A percentile compares a stretch with the other conserved stretches of the same genome.
Evolutionary conservation across 1,140 invertebrate species (phyloP).

Genomic region (Hesperophylax magnus): DNA sequence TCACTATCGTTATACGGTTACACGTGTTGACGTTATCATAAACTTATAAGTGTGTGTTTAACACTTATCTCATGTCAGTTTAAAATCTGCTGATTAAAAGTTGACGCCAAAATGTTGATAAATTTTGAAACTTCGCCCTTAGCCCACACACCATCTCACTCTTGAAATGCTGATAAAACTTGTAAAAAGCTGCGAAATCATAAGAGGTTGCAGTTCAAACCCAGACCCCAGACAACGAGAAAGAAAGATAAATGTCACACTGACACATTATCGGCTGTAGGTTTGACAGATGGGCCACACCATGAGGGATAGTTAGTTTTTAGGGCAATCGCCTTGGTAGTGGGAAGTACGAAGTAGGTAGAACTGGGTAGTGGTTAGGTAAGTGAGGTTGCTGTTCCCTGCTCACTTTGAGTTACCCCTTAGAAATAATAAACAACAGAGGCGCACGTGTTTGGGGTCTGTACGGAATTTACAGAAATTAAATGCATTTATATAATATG

Average conservation of each 20-base stretch:
- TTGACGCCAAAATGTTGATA: too few species aligned
- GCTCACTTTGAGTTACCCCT: not conserved
- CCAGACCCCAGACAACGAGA: not conserved
- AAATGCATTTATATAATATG: too few species aligned
- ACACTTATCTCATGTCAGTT: too few species aligned
- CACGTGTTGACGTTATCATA: too few species aligned
- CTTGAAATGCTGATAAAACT: not conserved
- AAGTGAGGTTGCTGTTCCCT: not conserved
- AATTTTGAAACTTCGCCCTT: not conserved
- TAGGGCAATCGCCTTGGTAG: too few species aligned
- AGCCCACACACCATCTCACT: not conserved
- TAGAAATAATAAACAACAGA: not conserved
- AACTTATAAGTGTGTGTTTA: too few species aligned
- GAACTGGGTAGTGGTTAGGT: not conserved
- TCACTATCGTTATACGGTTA: too few species aligned
- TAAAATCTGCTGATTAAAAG: too few species aligned
- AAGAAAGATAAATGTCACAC: not conserved
- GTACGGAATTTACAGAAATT: not conserved
- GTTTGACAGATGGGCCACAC: not conserved
- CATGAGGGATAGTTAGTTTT: not conserved
- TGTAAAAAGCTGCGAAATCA: conserved; percentile 4
- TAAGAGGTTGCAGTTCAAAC: not conserved
- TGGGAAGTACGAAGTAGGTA: not conserved
- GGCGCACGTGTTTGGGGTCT: not conserved
- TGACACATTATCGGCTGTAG: not conserved